These are phyloP conservation scores for Megaleporinus macrocephalus DNA, from an alignment of 2,113 vertebrate genomes.

Conservation along the genomic window DNA sequence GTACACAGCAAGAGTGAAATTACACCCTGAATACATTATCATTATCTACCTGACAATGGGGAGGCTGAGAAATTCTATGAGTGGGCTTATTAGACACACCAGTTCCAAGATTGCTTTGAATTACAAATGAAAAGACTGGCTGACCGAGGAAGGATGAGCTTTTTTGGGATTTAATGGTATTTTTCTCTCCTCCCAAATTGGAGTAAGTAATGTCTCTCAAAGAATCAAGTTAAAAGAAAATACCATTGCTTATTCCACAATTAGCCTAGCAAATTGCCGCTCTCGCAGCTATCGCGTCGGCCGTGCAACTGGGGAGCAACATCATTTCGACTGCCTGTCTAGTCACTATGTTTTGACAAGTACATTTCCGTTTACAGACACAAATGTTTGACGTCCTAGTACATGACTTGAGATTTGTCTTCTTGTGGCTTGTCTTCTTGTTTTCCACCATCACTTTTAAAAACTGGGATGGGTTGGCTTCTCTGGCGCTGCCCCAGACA, in stretches of 20 bases:
- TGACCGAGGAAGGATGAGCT: not conserved
- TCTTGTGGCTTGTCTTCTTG: not conserved
- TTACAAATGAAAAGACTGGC: slow-evolving; percentile 36
- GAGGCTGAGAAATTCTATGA: slow-evolving; percentile 35
- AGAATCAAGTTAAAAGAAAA: not conserved
- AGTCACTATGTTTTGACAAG: not conserved
- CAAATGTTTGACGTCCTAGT: too few relatives aligned
- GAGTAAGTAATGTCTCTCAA: not conserved
- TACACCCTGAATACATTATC: slow-evolving; percentile 45
- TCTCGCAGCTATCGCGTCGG: not conserved
- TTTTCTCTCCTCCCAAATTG: not conserved
- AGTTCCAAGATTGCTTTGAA: slow-evolving; percentile 28
- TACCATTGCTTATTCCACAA: not conserved
- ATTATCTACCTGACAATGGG: slow-evolving; percentile 27
- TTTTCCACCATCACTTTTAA: not conserved
- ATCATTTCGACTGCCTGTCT: not conserved
- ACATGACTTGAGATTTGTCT: too few relatives aligned
- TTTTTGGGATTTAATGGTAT: not conserved
- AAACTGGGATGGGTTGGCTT: not conserved
- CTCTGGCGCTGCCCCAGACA: not conserved
- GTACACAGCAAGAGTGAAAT: slow-evolving; percentile 43
- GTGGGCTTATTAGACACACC: slow-evolving; percentile 38
- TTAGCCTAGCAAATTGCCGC: not conserved
- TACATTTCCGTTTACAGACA: not conserved
- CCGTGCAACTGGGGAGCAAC: not conserved